Evolutionary conservation across 2,797 vertebrate genomes (phyloP).

Genomic region (Chloroceryle inda): DNA sequence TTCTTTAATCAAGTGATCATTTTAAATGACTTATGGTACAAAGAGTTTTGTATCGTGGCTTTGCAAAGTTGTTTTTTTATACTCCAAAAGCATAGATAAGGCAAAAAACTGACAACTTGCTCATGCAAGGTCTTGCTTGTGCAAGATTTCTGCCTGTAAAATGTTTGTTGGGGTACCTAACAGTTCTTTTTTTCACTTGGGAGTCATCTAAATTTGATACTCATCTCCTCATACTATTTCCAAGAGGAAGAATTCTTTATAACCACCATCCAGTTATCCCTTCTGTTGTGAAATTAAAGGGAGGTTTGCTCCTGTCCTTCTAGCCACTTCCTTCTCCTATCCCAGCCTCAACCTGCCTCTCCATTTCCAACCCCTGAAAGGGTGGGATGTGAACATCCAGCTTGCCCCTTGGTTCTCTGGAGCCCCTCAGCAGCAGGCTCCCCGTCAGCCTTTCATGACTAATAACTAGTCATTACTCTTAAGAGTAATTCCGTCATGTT

Average conservation of each 20-base stretch:
- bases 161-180: neutral
- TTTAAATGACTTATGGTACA: neutral
- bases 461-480: neutral
- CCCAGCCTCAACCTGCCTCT: neutral
- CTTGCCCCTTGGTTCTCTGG: neutral
- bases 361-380: neutral
- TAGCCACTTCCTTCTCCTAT: neutral
- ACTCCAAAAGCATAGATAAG: neutral
- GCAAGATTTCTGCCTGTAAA: neutral
- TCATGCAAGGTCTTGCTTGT: neutral
- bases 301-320: neutral
- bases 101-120: neutral
- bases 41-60: neutral
- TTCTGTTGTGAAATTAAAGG: neutral
- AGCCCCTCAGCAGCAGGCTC: rapidly evolving
- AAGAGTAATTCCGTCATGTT: neutral
- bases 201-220: neutral
- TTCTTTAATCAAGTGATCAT: neutral
- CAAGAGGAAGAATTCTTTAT: neutral
- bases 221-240: neutral
- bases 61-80: neutral
- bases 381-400: neutral
- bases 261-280: neutral
- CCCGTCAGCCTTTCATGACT: neutral
- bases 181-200: neutral